These are phyloP conservation scores for Palaemon carinicauda DNA, from an alignment of 1,140 invertebrate species.

Conservation along the genomic window DNA sequence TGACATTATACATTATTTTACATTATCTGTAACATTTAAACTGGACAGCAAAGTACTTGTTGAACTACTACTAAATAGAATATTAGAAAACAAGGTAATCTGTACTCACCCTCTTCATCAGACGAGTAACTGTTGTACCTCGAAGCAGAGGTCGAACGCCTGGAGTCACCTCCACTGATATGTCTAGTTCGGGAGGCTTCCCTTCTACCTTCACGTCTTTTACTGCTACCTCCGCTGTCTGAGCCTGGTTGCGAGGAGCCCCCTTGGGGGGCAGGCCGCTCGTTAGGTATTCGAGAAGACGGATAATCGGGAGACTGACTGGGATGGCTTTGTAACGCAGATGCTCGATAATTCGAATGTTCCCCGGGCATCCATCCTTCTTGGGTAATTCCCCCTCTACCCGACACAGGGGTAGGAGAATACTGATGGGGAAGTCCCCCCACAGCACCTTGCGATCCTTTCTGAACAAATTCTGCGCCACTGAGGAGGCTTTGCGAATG, in stretches of 20 bases:
- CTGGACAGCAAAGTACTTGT: background rate
- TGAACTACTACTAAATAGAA: background rate
- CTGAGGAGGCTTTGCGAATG: slow-evolving; percentile 12
- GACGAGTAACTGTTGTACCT: slow-evolving; percentile 55
- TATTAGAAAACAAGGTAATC: background rate
- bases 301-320: background rate
- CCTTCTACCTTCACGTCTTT: slow-evolving; percentile 27
- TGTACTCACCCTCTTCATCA: slow-evolving; percentile 56
- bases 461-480: background rate
- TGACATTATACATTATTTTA: background rate
- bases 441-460: background rate
- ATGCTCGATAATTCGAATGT: too few species aligned
- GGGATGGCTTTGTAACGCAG: background rate
- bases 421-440: background rate
- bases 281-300: background rate
- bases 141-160: slow-evolving; percentile 29
- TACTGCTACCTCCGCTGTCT: slow-evolving; percentile 36
- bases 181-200: slow-evolving; percentile 36
- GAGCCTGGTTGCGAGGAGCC: slow-evolving; percentile 30
- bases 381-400: too few species aligned
- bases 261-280: slow-evolving; percentile 43
- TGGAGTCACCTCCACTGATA: slow-evolving; percentile 31
- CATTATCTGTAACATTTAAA: too few species aligned
- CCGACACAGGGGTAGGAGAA: background rate
- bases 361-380: too few species aligned